Evolutionary conservation across 1,140 invertebrate genomes (phyloP), one percentile per base, ranked within the genome.

Genomic region (Chelonus insularis): DNA sequence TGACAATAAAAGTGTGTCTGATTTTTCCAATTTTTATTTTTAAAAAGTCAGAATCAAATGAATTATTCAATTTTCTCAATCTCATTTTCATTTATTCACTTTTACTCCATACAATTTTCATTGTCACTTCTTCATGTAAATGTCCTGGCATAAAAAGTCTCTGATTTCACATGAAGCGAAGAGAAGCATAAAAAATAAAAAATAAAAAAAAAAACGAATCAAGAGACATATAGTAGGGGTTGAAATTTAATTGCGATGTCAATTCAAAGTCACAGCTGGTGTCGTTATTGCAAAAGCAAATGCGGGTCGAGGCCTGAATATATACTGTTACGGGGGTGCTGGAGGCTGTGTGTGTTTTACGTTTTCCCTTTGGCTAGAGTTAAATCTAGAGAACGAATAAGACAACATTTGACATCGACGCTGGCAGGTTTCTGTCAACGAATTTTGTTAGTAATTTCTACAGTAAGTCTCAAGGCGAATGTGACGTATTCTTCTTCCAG

Each of bases 271-370:
- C 41, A 43, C 41, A 43, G 41, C 41, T 43, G 41, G 41, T 21
- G 41, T 43, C 41, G 41, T 43, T 43, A 43, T 43, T 43, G 41
- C 41, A 43, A 43, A 43, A 43, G 41, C 41, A 43, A 43, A 43
- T 43, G 41, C 41, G 41, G 41, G 41, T 20, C 41, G 41, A 43
- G 14, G 41, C 41, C n/a, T 43, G 41, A 43, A 14, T 43, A 43
- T 8, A 43, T 43, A 43, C 41, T 16, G 12, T 16, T 16, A 18
- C 4, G 12, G 12, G 41, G 41, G 8, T 43, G 12, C 41, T 43
- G 16, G 41, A 18, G 41, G 41, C 41, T 43, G 16, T 43, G 41
- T 43, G 41, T 43, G 41, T 43, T 43, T 43, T 43, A 43, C 41
- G 41, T 43, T 43, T 43, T 43, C 41, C 41, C 41, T 43, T 16